A percentile compares a stretch with the other conserved stretches of the same genome.
Evolutionary conservation across 2,113 vertebrate species (phyloP).

Genomic region (Sisor rabdophorus): DNA sequence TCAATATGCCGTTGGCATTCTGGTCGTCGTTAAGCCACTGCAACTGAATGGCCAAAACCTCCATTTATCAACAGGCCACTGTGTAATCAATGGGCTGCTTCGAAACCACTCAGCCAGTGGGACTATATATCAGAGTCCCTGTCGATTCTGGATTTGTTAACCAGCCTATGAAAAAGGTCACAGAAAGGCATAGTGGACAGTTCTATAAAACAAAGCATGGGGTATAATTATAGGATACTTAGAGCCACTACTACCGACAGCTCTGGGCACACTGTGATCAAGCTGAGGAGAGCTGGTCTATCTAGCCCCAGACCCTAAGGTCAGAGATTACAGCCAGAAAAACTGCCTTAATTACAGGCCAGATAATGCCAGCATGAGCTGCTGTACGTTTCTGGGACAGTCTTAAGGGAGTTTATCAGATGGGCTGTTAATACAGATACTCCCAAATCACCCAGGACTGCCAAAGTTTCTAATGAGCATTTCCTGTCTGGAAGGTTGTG

Average conservation of each 20-base stretch:
- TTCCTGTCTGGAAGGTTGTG: conserved; percentile 45
- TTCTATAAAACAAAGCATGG: conserved; percentile 5
- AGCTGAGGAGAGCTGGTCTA: conserved; percentile 18
- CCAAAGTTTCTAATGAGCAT: conserved; percentile 44
- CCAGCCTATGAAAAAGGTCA: conserved; percentile 3
- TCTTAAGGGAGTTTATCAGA: conserved; percentile 42
- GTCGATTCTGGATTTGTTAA: conserved; percentile 1
- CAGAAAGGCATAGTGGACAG: conserved; percentile 7
- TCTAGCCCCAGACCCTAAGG: conserved; percentile 17
- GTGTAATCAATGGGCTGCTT: conserved; percentile 26
- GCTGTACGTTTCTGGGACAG: neutral
- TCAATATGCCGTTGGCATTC: neutral
- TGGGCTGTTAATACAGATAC: conserved; percentile 46
- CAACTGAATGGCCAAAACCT: conserved; percentile 28
- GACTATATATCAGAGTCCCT: neutral
- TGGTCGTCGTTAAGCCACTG: neutral
- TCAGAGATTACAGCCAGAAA: conserved; percentile 21
- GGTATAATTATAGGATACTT: conserved; percentile 38
- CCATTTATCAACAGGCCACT: conserved; percentile 32
- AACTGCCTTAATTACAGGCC: conserved; percentile 43
- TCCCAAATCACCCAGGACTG: conserved; percentile 46
- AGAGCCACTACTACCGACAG: neutral
- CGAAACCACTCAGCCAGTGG: neutral
- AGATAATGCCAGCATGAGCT: conserved; percentile 27
- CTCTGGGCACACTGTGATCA: conserved; percentile 30